phyloP scores from a whole-genome alignment of 2,113 vertebrate genomes.

The Acanthochromis polyacanthus region DNA sequence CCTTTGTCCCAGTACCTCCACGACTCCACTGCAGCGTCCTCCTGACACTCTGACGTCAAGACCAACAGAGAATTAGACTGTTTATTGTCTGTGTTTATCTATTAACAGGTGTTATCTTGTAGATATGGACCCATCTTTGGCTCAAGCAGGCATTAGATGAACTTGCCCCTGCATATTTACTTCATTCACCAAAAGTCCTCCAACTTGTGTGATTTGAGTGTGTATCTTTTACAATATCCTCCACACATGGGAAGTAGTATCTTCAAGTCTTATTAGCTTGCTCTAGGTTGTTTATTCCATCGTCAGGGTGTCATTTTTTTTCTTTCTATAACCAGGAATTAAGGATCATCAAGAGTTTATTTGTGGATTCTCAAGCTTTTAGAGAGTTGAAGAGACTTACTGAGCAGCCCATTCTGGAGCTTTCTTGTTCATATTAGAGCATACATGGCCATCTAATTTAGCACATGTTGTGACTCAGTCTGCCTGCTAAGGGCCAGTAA shows the following conservation, averaged over 20 bases:
- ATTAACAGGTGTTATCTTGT: constrained; percentile 22
- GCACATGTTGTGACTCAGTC: no score
- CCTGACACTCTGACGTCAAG: constrained; percentile 9
- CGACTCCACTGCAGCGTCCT: constrained; percentile 20
- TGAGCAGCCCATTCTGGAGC: background rate
- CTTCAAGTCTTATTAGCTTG: background rate
- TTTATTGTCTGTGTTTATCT: constrained; percentile 52
- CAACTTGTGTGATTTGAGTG: background rate
- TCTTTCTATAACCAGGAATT: no score
- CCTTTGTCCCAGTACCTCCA: constrained; percentile 64
- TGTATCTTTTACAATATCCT: constrained; percentile 5
- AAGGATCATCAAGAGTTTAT: no score
- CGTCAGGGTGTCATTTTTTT: no score
- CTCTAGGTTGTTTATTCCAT: background rate
- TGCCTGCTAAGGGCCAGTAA: no score
- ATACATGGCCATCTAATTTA: no score
- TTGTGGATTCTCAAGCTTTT: no score
- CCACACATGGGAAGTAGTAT: background rate
- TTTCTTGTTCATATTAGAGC: background rate
- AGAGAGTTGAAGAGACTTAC: background rate
- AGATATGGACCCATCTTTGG: background rate
- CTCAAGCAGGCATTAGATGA: background rate
- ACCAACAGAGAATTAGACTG: constrained; percentile 14
- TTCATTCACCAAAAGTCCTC: background rate
- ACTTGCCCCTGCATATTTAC: background rate